Evolutionary conservation across 2,888 invertebrate genomes (phyloP), one percentile per base, ranked within the genome.

Genomic region (Zelleria hepariella): DNA sequence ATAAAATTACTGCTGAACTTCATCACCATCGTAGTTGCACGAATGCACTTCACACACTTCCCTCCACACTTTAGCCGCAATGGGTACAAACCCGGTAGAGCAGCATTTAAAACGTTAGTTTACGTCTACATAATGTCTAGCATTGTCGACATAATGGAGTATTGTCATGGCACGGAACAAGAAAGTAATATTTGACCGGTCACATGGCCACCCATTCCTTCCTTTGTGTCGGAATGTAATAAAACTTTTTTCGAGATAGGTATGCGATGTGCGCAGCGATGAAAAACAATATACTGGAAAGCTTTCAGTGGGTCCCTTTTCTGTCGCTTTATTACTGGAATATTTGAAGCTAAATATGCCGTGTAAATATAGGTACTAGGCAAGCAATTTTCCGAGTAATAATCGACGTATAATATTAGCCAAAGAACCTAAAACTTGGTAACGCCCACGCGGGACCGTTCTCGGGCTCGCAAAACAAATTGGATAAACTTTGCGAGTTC

Each of bases 211-310:
- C 62, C 69, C 73, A 70, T 72, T 73, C 10, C 69, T 65, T 70
- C 70, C n/a, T 71, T 70, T 75, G 75, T 74, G 72, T 66, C 67
- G 74, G 78, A 79, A 79, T 78, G 78, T 77, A 79, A 83, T 84
- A 79, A 81, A 82, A 81, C 73, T 75, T 78, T 78, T 77, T 73
- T 72, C 72, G 66, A 68, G 70, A 73, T 75, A 72, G 74, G 73
- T 69, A 72, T 71, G 74, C 74, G 72, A 69, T 68, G 68, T 67
- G 71, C 68, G 68, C 32, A 42, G 32, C 32, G 15, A 42, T 42
- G 15, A 42, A 21, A 20, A 49, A 49, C 20, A 49, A 49, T 49
- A 49, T 20, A 20, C 48, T 49, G 49, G 7, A 42, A 42, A 10
- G 15, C 32, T 42, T 42, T 42, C 32, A 42, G 32, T 15, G 10